These are phyloP conservation scores for Piaya cayana DNA, from an alignment of 2,113 vertebrate species.

Conservation along the genomic window DNA sequence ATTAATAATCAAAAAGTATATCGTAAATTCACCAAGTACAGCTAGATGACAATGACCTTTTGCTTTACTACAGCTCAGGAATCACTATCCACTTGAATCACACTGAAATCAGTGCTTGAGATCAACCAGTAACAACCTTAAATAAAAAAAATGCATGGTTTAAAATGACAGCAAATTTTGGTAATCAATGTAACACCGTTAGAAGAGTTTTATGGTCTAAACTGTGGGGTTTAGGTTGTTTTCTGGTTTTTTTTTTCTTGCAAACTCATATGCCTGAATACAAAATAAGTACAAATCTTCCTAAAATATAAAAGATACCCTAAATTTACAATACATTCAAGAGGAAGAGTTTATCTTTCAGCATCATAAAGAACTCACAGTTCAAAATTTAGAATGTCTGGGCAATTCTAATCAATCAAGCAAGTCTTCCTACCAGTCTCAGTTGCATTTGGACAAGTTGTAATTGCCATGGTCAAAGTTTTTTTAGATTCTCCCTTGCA, in stretches of 20 bases:
- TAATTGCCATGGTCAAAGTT: not conserved
- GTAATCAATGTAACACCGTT: not conserved
- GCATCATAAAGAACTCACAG: not conserved
- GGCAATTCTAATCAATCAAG: not conserved
- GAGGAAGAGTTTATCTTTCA: not conserved
- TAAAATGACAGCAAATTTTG: not conserved
- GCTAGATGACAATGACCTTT: not conserved
- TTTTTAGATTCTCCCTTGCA: not conserved
- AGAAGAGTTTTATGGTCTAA: not conserved
- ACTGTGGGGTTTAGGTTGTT: not conserved
- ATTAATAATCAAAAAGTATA: not conserved
- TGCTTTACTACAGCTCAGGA: not conserved
- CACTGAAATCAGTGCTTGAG: not conserved
- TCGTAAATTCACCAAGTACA: not conserved
- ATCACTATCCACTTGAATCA: not conserved
- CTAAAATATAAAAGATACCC: not conserved
- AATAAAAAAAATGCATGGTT: not conserved
- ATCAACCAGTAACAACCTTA: not conserved
- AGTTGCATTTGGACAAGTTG: not conserved
- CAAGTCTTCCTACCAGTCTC: not conserved
- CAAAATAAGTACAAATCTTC: not conserved
- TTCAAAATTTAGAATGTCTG: not conserved
- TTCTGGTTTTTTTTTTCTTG: not conserved
- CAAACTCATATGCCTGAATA: not conserved
- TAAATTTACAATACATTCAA: not conserved